phyloP scores from a whole-genome alignment of 2,113 vertebrate species.

The Gallinago media region DNA sequence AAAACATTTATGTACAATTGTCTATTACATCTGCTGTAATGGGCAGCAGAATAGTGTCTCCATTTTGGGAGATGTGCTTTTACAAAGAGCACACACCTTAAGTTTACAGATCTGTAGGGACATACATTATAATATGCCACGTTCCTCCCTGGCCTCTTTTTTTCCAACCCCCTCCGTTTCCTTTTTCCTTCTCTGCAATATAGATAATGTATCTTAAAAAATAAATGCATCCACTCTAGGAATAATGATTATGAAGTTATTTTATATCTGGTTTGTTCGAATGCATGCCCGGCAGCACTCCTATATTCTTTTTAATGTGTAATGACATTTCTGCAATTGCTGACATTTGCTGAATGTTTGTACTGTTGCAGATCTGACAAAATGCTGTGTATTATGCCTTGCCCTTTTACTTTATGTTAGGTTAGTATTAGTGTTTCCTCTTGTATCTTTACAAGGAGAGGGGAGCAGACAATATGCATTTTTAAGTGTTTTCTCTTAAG shows the following conservation, averaged over 20 bases:
- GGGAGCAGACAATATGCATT: background rate
- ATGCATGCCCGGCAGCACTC: background rate
- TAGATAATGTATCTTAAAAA: background rate
- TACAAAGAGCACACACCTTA: background rate
- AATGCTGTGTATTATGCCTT: background rate
- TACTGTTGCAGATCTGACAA: background rate
- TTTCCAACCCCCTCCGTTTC: background rate
- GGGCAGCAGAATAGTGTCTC: background rate
- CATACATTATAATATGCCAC: too few species aligned
- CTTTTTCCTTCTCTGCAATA: background rate
- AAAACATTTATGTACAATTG: background rate
- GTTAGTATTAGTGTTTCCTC: background rate
- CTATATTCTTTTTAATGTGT: background rate
- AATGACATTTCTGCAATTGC: background rate
- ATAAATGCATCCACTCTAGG: background rate
- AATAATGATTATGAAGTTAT: background rate
- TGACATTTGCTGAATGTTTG: background rate
- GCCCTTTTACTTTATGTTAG: background rate
- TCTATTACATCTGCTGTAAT: background rate
- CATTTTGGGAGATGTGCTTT: background rate
- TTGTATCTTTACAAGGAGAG: background rate
- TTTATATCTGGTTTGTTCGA: background rate
- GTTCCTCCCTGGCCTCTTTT: background rate
- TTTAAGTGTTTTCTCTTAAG: background rate
- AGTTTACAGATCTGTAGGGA: background rate